Percentiles rank a stretch among this genome's conserved stretches.
phyloP scores from a whole-genome alignment of 1,140 invertebrate species.

The Frieseomelitta varia region DNA sequence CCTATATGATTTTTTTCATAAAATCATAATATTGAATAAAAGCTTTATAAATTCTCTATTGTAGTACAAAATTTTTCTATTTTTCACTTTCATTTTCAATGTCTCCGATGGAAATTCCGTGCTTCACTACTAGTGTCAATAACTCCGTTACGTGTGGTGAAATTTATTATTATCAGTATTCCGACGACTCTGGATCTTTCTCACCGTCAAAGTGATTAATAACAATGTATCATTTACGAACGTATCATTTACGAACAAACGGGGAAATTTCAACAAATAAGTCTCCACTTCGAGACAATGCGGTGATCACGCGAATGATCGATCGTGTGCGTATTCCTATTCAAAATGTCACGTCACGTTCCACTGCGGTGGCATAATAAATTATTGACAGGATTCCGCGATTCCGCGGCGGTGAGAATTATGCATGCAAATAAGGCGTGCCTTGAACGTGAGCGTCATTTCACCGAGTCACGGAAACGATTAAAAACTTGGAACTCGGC shows the following conservation, averaged over 20 bases:
- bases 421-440: constrained; percentile 57
- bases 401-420: constrained; percentile 45
- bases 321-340: constrained; percentile 23
- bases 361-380: constrained; percentile 53
- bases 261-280: neutral
- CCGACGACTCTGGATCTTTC: too few relatives aligned
- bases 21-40: too few relatives aligned
- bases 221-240: neutral
- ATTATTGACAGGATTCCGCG: constrained; percentile 50
- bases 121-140: too few relatives aligned
- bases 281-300: neutral
- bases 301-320: neutral
- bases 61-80: too few relatives aligned
- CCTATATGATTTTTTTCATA: too few relatives aligned
- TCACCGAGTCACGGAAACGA: constrained; percentile 37
- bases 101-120: too few relatives aligned
- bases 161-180: too few relatives aligned
- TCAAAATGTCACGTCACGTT: constrained; percentile 11
- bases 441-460: constrained; percentile 37
- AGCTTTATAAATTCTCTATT: too few relatives aligned
- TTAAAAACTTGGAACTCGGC: constrained; percentile 66
- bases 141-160: too few relatives aligned
- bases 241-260: neutral
- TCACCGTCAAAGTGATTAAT: too few relatives aligned
- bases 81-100: too few relatives aligned